Base-by-base conservation (phyloP, 2,888 invertebrate genomes). In the Drosophila kambysellisi region DNA sequence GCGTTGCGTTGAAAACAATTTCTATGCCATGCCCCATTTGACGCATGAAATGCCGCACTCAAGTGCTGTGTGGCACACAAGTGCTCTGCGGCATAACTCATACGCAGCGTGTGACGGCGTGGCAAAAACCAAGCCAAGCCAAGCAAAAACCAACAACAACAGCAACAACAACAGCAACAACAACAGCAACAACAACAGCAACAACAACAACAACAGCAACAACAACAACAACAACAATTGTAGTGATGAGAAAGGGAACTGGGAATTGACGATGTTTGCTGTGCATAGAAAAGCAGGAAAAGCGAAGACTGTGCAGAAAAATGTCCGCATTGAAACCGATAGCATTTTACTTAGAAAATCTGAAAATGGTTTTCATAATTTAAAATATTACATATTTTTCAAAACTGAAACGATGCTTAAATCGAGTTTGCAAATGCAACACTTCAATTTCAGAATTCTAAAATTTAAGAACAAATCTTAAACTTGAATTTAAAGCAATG, bases 1-100 rank as follows among this genome's bases (percentile, higher is more conserved):
- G 70, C 70, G 61, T 62, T 67, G 73, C 65, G 71, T 65, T 72
- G 54, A 46, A 79, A 79, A 74, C 79, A 86, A 80, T 85, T 83
- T 79, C 84, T 78, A 66, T 76, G 84, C 85, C 81, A 82, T 79
- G 85, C 88, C 72, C 88, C 86, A 86, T 88, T 86, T 86, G 86
- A 79, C 68, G 77, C 74, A 68, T 57, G 79, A 71, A 79, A 86
- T 84, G 81, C 74, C 43, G 20, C 43, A 11, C 43, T 11, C 15
- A 30, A 37, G 20, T 66, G 69, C 48, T 48, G 8, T 33, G 46
- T 15, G 25, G 1, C 20, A 25, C 54, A 54, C 57, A 57, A 37
- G 54, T 64, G 60, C 59, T 61, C 56, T 50, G 43, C 53, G 68
- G 79, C 81, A 86, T 86, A 86, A 72, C 88, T 88, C 85, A 86